Evolutionary conservation across 2,797 vertebrate genomes (phyloP), one percentile per base, ranked within the genome.

Genomic region (Rhodeus uyekii): DNA sequence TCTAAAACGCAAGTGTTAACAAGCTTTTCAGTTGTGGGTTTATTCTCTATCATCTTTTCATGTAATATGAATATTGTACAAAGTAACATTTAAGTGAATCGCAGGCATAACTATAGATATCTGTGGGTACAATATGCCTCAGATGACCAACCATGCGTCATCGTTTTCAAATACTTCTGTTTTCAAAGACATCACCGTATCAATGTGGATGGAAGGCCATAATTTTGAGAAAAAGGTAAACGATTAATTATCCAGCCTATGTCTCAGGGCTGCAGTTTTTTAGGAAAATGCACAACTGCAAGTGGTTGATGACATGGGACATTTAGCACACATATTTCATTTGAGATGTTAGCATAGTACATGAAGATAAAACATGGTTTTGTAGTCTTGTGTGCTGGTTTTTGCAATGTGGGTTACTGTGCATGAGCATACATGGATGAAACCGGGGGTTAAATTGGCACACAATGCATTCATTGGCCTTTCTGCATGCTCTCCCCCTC

Each of bases 391-490:
- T 90, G 90, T 89, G 89, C 92, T 89, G 89, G 91, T 91, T 93
- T 81, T 50, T 75, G 81, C 79, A 78, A 78, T 76, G 46, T 83
- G 74, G 39, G 64, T 67, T 55, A 61, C 78, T 82, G 87, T 88
- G 84, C 83, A 87, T 85, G 85, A 87, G 85, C 55, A 36, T 87
- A 86, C 48, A 36, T 73, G 83, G 87, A 87, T 89, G 87, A 90
- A 88, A 90, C 89, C 91, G 90, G 89, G 90, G 90, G 88, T 84
- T 89, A 76, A 80, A 80, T 84, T 86, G 91, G 93, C 91, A 93
- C 90, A 90, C 89, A 84, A 81, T 48, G 76, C 74, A 61, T 71
- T 84, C 82, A 78, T 86, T 91, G 89, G 87, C 91, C 87, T 87
- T 89, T 85, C 69, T 72, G 84, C 68, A 61, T 79, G 24, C 42